A percentile compares a stretch with the other conserved stretches of the same genome.
phyloP scores from a whole-genome alignment of 2,113 vertebrate genomes.

The Perca schrenkii region DNA sequence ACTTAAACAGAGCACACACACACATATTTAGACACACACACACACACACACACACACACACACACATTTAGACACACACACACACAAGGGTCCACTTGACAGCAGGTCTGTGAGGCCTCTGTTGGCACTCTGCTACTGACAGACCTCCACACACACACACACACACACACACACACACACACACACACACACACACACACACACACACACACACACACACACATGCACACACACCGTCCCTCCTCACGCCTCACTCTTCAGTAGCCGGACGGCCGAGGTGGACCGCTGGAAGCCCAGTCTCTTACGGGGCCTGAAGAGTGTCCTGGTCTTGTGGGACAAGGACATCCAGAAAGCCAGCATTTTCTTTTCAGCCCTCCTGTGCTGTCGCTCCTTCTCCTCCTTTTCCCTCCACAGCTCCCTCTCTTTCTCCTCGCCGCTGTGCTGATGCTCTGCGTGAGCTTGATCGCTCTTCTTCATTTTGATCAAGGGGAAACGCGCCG shows the following conservation, averaged over 20 bases:
- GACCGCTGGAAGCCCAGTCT: conserved; percentile 77
- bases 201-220: conserved; percentile 27
- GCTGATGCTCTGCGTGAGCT: conserved; percentile 27
- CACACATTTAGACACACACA: conserved; percentile 28
- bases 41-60: conserved; percentile 26
- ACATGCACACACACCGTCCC: conserved; percentile 4
- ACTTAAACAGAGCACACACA: conserved; percentile 40
- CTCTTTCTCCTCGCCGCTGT: conserved; percentile 38
- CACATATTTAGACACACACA: neutral
- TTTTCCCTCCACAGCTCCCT: conserved; percentile 48
- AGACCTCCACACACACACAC: conserved; percentile 39
- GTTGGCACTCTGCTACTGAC: conserved; percentile 59
- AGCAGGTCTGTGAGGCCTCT: conserved; percentile 59
- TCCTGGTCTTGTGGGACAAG: conserved; percentile 77
- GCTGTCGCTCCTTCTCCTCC: conserved; percentile 54
- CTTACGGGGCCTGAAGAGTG: conserved; percentile 73
- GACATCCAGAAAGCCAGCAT: conserved; percentile 80
- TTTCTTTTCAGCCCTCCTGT: conserved; percentile 79
- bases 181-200: conserved; percentile 19
- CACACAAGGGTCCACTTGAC: conserved; percentile 52
- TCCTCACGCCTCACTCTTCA: conserved; percentile 80
- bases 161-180: conserved; percentile 21
- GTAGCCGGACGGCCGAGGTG: conserved; percentile 73
- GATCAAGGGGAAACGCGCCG: neutral
- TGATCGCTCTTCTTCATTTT: conserved; percentile 63